Base-by-base conservation (phyloP, 2,888 invertebrate genomes). In the Acanthosoma haemorrhoidale region DNA sequence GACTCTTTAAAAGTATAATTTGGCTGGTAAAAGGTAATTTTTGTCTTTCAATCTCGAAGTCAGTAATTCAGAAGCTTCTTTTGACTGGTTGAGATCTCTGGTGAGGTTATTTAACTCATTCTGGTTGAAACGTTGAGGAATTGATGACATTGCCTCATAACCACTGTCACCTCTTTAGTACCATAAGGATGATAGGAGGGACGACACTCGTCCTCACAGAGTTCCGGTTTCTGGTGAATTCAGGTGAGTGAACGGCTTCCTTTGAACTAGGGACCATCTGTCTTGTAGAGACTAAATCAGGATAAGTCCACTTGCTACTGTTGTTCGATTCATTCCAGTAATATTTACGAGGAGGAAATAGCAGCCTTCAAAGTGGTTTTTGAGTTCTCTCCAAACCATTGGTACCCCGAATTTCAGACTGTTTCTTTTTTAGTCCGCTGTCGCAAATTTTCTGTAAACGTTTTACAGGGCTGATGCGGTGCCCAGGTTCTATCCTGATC, bases 1-100 rank as follows among this genome's bases (percentile, higher is more conserved):
- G 67, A 34, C 51, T 4, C 67, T 21, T 25, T 68, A 34, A 34
- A 67, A 43, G 8, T 43, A 25, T 29, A 67, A 51, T 51, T 58
- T 39, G 4, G 68, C 67, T 43, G 9, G 67, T 67, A 51, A 25
- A 13, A 67, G 43, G 43, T 51, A 43, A 31, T 43, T 18, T 29
- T 51, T 67, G 5, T 67, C 51, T 9, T 67, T 67, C 67, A 51
- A 60, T 32, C 60, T 60, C 3, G 60, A 60, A 60, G 60, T 32
- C 60, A 60, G 60, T 60, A 60, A 25, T 60, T 32, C 32, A 60
- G 60, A 60, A 60, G 60, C 60, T n/a, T n/a, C n/a, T n/a, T n/a
- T n/a, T n/a, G n/a, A n/a, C n/a, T n/a, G n/a, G n/a, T n/a, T n/a
- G n/a, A n/a, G n/a, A n/a, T n/a, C n/a, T n/a, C n/a, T n/a, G n/a